These are phyloP conservation scores for Arothron firmamentum DNA, from an alignment of 2,113 vertebrate genomes.

Conservation along the genomic window DNA sequence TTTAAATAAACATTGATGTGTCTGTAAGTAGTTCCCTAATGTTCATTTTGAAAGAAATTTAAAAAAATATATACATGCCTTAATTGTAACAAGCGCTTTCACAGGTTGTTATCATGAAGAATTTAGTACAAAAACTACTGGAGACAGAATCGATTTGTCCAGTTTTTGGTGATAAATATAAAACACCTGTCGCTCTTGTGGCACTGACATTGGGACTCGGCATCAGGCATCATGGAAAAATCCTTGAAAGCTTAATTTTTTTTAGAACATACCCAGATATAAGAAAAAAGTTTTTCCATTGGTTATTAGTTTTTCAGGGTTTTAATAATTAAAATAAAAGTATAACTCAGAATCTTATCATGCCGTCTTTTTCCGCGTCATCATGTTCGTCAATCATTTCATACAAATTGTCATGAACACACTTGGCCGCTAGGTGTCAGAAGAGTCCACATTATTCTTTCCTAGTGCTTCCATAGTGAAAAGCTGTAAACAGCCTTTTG, in stretches of 20 bases:
- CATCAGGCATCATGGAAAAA: neutral
- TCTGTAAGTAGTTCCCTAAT: slow-evolving; percentile 45
- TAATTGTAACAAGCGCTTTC: slow-evolving; percentile 53
- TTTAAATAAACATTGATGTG: slow-evolving; percentile 39
- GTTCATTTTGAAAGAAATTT: slow-evolving; percentile 10
- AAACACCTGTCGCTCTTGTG: slow-evolving; percentile 24
- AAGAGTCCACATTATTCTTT: slow-evolving; percentile 68
- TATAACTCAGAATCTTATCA: slow-evolving; percentile 44
- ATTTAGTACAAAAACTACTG: too few relatives aligned
- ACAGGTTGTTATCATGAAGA: slow-evolving; percentile 25
- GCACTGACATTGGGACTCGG: slow-evolving; percentile 56
- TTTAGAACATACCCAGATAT: slow-evolving; percentile 13
- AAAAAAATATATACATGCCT: slow-evolving; percentile 52
- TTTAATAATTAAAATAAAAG: slow-evolving; percentile 25
- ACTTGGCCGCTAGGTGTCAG: slow-evolving; percentile 75
- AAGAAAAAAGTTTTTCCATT: neutral
- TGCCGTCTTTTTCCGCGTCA: slow-evolving; percentile 30
- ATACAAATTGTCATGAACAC: slow-evolving; percentile 51
- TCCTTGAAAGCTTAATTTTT: neutral
- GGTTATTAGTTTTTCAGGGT: neutral
- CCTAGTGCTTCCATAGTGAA: slow-evolving; percentile 79
- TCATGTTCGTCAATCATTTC: slow-evolving; percentile 53
- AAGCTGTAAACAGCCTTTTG: slow-evolving; percentile 60
- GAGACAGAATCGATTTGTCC: neutral
- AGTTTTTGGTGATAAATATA: neutral